These are phyloP conservation scores for Rhizomys pruinosus DNA, from an alignment of 2,113 vertebrate genomes.

Conservation along the genomic window DNA sequence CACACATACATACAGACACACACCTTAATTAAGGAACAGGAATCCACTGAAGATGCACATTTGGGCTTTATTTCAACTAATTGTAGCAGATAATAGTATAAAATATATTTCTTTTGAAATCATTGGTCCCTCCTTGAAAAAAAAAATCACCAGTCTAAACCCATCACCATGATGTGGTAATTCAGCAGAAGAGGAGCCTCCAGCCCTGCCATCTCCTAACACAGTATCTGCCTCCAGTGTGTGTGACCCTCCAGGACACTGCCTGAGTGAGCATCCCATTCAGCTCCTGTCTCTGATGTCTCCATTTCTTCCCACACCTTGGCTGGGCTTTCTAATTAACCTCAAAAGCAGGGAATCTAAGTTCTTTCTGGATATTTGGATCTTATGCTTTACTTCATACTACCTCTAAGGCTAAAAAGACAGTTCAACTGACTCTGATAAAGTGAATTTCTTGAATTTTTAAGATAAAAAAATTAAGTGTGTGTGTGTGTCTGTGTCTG, in stretches of 20 bases:
- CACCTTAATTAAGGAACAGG: slow-evolving; percentile 11
- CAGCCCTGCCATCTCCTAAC: not conserved
- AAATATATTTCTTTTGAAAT: not conserved
- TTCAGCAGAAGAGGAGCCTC: not conserved
- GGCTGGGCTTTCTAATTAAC: slow-evolving; percentile 6
- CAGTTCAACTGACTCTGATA: not conserved
- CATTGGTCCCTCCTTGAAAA: too few relatives aligned
- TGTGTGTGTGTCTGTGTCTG: not conserved
- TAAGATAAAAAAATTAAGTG: not conserved
- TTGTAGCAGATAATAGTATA: not conserved
- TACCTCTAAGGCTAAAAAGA: not conserved
- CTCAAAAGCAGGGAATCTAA: not conserved
- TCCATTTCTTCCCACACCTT: not conserved
- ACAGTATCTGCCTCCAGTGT: not conserved
- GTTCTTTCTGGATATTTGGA: not conserved
- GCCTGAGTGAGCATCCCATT: not conserved
- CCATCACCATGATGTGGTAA: not conserved
- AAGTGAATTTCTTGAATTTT: not conserved
- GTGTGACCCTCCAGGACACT: not conserved
- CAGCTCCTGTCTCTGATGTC: not conserved
- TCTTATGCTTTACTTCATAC: not conserved
- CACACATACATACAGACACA: not conserved
- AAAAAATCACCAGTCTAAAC: slow-evolving; percentile 9
- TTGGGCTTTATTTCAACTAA: slow-evolving; percentile 63
- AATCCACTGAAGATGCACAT: slow-evolving; percentile 29